phyloP scores from a whole-genome alignment of 2,113 vertebrate species.

The Melanostigma gelatinosum region DNA sequence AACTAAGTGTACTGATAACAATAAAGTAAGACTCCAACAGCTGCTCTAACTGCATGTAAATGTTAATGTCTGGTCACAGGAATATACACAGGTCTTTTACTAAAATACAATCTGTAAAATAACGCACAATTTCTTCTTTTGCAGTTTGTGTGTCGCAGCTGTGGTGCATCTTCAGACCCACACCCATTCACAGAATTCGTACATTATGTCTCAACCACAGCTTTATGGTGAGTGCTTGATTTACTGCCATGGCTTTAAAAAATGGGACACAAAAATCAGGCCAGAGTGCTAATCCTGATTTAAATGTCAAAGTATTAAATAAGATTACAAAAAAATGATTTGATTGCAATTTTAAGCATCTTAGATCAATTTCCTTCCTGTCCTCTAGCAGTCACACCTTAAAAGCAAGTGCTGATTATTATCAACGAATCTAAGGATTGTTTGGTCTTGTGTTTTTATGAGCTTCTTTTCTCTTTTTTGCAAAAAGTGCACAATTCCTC shows the following conservation, averaged over 20 bases:
- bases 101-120: not conserved
- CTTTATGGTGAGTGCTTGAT: constrained; percentile 90
- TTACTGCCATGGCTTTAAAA: constrained; percentile 41
- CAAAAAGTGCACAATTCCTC: not conserved
- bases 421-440: not conserved
- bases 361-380: constrained; percentile 14
- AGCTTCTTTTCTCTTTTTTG: not conserved
- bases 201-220: constrained; percentile 97
- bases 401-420: not conserved
- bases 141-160: constrained; percentile 95
- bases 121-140: constrained; percentile 34
- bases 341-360: constrained; percentile 27
- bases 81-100: not conserved
- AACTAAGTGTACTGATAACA: not conserved
- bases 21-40: not conserved
- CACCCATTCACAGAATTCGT: constrained; percentile 97
- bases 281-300: constrained; percentile 43
- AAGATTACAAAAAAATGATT: constrained; percentile 30
- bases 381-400: not conserved
- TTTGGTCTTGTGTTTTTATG: not conserved
- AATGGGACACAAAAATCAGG: constrained; percentile 39
- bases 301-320: constrained; percentile 46
- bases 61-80: not conserved
- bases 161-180: constrained; percentile 96
- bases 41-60: not conserved